Conservation (phyloP, 2,797 vertebrate genomes). For the Rhinichthys osculus region DNA sequence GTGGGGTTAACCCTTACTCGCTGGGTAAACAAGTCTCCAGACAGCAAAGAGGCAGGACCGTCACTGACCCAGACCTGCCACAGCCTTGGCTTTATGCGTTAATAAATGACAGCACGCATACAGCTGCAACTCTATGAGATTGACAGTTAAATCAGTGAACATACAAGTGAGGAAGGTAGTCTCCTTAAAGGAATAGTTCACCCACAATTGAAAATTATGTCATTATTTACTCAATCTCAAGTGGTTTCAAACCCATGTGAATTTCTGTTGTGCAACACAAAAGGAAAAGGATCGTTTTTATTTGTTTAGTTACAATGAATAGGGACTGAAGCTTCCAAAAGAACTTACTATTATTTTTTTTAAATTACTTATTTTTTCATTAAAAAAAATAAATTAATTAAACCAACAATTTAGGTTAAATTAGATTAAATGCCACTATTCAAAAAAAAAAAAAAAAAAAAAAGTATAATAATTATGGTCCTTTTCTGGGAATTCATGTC, state of each 20-base stretch:
- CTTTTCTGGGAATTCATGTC: background rate
- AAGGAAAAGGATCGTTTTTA: background rate
- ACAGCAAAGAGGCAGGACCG: conserved; percentile 8
- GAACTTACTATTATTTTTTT: background rate
- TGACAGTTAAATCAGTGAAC: background rate
- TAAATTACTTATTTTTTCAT: background rate
- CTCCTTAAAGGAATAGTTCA: background rate
- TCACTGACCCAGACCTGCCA: conserved; percentile 12
- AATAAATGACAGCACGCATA: conserved; percentile 36
- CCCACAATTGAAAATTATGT: background rate
- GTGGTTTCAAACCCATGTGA: background rate
- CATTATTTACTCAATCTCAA: background rate
- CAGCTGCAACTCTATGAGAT: background rate
- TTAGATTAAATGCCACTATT: background rate
- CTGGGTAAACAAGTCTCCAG: conserved; percentile 50
- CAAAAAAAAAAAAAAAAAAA: background rate
- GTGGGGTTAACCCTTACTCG: conserved; percentile 48
- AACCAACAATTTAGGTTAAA: background rate
- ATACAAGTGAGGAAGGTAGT: background rate
- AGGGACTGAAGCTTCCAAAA: no score
- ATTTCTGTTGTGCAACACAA: background rate
- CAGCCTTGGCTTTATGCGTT: background rate
- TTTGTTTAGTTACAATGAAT: background rate
- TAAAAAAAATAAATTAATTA: no score
- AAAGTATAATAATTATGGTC: background rate